Base-by-base conservation (phyloP, 2,113 vertebrate genomes). In the Macrotus californicus region DNA sequence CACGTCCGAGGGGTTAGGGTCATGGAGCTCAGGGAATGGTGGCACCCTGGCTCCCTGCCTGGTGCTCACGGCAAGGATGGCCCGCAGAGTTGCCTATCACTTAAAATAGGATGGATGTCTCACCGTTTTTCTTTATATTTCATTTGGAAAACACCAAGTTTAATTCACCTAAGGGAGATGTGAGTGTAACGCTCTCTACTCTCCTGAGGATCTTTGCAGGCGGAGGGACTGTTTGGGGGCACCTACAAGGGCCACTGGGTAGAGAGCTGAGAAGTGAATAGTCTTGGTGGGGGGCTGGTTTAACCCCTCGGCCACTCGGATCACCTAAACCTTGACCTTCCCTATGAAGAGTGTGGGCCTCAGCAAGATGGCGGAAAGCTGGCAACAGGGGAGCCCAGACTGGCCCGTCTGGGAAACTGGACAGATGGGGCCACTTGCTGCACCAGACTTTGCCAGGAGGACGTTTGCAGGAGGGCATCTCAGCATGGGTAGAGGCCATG, bases 191-290 rank as follows among this genome's bases (percentile, higher is more conserved):
- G 0, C 48, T 88, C 14, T 43, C 41, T n/a, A 21, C 29, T 52
- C 21, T 72, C 21, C 66, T 48, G 83, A 52, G n/a, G 29, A 76
- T 56, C 81, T 93, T 76, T 54, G 81, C 50, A 81, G 66, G 29
- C 59, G 29, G 59, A 75, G 48, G 54, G 50, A 80, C 16, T 15
- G 3, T 46, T 83, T 80, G 24, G 13, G 39, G 69, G 22, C 24
- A 7, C 19, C 50, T 16, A 24, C 36, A 15, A 7, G 7, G 12
- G 16, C 34, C 22, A 3, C 31, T 64, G 34, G 29, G 19, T 69
- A 46, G 50, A 39, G 34, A 70, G 14, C 56, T 10, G 21, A 50
- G 8, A 52, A 29, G 24, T 31, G 6, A 72, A 48, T 7, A 24
- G 59, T 14, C 5, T 31, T 43, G n/a, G 41, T 3, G 10, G 10